Percentiles rank a stretch among this genome's conserved stretches.
phyloP scores from a whole-genome alignment of 2,797 vertebrate species.

The Catamblyrhynchus diadema region DNA sequence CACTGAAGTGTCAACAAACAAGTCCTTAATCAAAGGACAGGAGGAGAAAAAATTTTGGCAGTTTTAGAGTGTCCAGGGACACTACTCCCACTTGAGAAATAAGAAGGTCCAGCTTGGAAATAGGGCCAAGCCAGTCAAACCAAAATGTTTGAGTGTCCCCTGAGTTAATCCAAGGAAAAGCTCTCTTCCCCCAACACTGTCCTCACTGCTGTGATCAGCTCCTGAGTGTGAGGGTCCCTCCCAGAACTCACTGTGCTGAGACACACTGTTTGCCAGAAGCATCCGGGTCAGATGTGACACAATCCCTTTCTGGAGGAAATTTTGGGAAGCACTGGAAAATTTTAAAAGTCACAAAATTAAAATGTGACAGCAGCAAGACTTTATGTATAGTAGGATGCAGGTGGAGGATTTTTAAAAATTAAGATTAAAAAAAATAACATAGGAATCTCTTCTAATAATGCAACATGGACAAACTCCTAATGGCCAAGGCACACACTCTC shows the following conservation, averaged over 20 bases:
- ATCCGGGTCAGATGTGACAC: not conserved
- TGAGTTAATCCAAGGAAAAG: not conserved
- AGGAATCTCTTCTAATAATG: not conserved
- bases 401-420: not conserved
- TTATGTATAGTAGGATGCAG: not conserved
- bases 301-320: not conserved
- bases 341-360: too few species aligned
- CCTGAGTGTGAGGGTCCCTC: not conserved
- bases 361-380: too few species aligned
- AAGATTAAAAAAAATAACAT: not conserved
- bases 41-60: not conserved
- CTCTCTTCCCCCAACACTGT: not conserved
- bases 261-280: not conserved
- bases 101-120: not conserved
- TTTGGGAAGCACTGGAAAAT: not conserved
- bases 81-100: not conserved
- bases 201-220: accelerated
- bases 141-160: not conserved
- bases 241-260: not conserved
- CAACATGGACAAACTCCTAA: not conserved
- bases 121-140: not conserved
- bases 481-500: accelerated
- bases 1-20: not conserved
- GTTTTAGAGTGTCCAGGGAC: not conserved
- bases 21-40: not conserved